Percentiles rank a stretch among this genome's conserved stretches.
These are phyloP conservation scores for Alviniconcha marisindica DNA, from an alignment of 1,140 invertebrate species.

Conservation along the genomic window DNA sequence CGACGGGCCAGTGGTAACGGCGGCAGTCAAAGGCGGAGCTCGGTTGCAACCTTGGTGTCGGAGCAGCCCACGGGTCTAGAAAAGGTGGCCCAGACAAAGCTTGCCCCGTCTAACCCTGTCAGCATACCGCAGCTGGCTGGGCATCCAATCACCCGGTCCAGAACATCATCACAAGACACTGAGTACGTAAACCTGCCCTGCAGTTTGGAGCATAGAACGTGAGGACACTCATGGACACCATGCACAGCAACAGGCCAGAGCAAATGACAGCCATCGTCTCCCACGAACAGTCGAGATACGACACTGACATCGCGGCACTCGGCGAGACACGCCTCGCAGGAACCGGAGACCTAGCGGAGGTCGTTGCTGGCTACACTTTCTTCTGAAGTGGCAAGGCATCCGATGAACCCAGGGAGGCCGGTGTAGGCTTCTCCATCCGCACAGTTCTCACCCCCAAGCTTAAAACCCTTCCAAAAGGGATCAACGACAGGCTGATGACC, in stretches of 20 bases:
- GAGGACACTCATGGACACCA: not conserved
- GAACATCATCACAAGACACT: too few relatives aligned
- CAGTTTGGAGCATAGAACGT: slow-evolving; percentile 6
- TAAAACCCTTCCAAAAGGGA: not conserved
- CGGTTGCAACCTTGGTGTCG: too few relatives aligned
- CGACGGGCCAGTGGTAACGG: too few relatives aligned
- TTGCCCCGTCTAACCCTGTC: too few relatives aligned
- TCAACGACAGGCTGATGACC: not conserved
- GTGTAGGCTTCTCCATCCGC: not conserved
- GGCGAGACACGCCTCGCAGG: not conserved
- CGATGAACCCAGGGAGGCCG: not conserved
- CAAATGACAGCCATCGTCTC: not conserved
- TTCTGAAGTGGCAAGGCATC: not conserved
- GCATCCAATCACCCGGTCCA: too few relatives aligned
- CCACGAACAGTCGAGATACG: not conserved
- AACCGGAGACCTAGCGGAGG: not conserved
- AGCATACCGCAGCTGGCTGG: too few relatives aligned
- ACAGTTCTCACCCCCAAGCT: not conserved
- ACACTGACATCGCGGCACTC: slow-evolving; percentile 6
- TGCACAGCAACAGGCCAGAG: not conserved
- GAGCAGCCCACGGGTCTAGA: too few relatives aligned
- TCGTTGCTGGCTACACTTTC: not conserved
- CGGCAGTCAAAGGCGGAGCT: too few relatives aligned
- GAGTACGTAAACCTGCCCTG: too few relatives aligned
- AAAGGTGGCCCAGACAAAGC: too few relatives aligned